phyloP scores from a whole-genome alignment of 2,797 vertebrate species.

The Tarsius wallacei region DNA sequence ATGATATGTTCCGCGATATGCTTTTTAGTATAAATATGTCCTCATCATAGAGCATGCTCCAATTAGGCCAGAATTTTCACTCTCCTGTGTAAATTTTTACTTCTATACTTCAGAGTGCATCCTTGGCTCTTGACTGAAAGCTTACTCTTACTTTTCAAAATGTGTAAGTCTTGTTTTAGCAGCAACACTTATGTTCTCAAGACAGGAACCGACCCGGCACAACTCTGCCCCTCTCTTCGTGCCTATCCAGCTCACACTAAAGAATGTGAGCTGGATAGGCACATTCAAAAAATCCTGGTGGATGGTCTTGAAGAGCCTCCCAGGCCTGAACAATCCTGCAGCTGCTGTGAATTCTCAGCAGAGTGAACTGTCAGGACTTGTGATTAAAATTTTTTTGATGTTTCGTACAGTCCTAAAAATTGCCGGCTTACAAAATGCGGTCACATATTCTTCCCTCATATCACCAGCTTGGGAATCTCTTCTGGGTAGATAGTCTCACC shows the following conservation, averaged over 20 bases:
- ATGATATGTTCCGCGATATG: neutral
- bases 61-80: neutral
- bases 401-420: neutral
- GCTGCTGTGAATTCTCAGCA: neutral
- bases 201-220: neutral
- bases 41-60: neutral
- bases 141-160: slow-evolving; percentile 36
- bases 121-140: slow-evolving; percentile 34
- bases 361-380: neutral
- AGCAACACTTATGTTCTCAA: neutral
- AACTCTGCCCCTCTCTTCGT: neutral
- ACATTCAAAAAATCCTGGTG: neutral
- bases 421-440: slow-evolving; percentile 22
- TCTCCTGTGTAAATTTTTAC: neutral
- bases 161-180: neutral
- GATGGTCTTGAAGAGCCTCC: neutral
- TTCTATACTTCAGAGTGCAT: neutral
- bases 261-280: no score
- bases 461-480: neutral
- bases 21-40: neutral
- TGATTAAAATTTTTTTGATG: slow-evolving; percentile 37
- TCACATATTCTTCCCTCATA: slow-evolving; percentile 30
- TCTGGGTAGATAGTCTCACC: neutral
- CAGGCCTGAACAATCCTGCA: neutral
- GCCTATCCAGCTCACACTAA: neutral